Conservation (phyloP, 1,140 invertebrate genomes). For the Trichogramma pretiosum region DNA sequence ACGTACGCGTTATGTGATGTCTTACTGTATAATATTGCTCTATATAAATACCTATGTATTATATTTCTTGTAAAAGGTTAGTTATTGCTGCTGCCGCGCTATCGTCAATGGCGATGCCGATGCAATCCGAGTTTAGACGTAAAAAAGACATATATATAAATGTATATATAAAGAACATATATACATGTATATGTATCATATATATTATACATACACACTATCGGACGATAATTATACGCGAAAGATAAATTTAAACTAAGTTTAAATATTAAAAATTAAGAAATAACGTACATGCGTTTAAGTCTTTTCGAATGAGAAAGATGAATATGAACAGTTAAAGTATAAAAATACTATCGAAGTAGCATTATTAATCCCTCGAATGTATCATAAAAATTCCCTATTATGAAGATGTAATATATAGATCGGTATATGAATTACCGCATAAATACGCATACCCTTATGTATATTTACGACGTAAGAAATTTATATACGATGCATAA, state of each 20-base stretch:
- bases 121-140: slow-evolving; percentile 16
- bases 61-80: slow-evolving; percentile 39
- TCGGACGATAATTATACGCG: too few species aligned
- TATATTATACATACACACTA: too few species aligned
- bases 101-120: slow-evolving; percentile 15
- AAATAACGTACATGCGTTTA: slow-evolving; percentile 21
- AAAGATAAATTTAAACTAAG: too few species aligned
- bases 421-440: slow-evolving; percentile 20
- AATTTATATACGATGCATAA: slow-evolving; percentile 30
- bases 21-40: slow-evolving; percentile 46
- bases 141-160: too few species aligned
- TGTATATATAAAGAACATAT: too few species aligned
- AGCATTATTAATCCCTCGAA: slow-evolving; percentile 38
- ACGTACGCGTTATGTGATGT: slow-evolving; percentile 43
- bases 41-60: slow-evolving; percentile 47
- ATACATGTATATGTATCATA: too few species aligned
- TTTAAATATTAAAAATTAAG: too few species aligned
- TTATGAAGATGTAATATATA: slow-evolving; percentile 42
- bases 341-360: slow-evolving; percentile 26
- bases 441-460: slow-evolving; percentile 25
- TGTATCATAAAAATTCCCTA: slow-evolving; percentile 41
- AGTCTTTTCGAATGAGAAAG: slow-evolving; percentile 12
- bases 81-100: slow-evolving; percentile 26
- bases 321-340: slow-evolving; percentile 15
- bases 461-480: too few species aligned